phyloP scores from a whole-genome alignment of 2,113 vertebrate genomes.

The Murina feae region DNA sequence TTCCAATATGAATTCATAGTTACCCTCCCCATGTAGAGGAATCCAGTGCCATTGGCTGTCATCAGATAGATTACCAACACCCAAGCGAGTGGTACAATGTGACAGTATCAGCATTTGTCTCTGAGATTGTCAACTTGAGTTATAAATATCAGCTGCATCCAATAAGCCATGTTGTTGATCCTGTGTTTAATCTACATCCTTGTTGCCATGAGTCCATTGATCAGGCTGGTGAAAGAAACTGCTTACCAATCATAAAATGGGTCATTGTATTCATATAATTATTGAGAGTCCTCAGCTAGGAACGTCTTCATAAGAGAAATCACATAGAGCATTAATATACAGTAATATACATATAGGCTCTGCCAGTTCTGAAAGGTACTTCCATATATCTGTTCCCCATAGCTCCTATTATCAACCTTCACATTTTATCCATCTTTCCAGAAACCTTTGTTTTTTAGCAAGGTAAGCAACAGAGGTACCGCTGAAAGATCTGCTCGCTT shows the following conservation, averaged over 20 bases:
- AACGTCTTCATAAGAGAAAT: not conserved
- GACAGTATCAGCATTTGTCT: not conserved
- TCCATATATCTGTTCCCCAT: not conserved
- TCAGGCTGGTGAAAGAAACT: not conserved
- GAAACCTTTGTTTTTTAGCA: not conserved
- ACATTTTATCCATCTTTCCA: not conserved
- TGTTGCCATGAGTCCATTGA: not conserved
- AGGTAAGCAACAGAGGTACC: not conserved
- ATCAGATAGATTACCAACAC: not conserved
- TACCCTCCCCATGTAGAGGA: not conserved
- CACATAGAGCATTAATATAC: not conserved
- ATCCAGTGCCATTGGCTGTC: too few relatives aligned
- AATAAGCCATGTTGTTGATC: not conserved
- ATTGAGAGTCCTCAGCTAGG: not conserved
- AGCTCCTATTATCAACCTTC: not conserved
- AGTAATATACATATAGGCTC: not conserved
- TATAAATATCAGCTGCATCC: not conserved
- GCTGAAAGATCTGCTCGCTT: not conserved
- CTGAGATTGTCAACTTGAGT: not conserved
- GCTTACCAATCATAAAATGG: not conserved
- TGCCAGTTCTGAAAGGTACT: not conserved
- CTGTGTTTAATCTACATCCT: not conserved
- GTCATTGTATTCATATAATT: not conserved
- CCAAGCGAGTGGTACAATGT: not conserved
- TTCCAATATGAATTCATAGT: not conserved